Conservation (phyloP, 30 jellyfish, hydroid and myxozoan genomes). For the Aurelia coerulea region DNA sequence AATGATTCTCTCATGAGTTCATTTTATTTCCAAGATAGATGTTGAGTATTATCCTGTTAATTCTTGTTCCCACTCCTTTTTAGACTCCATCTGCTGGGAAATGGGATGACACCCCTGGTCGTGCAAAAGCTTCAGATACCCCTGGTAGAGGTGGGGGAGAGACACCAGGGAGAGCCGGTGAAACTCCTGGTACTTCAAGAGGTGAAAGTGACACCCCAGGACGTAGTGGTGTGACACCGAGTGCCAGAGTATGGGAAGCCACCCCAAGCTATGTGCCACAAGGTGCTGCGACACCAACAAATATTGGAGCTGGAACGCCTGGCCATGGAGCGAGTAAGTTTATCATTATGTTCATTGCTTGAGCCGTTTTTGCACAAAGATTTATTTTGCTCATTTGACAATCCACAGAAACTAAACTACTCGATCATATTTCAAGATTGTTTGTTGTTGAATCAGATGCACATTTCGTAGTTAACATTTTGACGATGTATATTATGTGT, state of each 20-base stretch:
- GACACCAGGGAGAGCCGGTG: slow-evolving; percentile 92
- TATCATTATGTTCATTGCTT: no score
- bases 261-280: slow-evolving; percentile 97
- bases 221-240: slow-evolving; percentile 97
- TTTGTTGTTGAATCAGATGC: no score
- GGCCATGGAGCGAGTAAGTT: slow-evolving; percentile 95
- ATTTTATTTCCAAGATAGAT: no score
- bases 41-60: no score
- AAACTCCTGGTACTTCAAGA: slow-evolving; percentile 86
- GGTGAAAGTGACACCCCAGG: slow-evolving; percentile 98
- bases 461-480: no score
- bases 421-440: no score
- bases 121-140: slow-evolving; percentile 85
- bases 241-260: slow-evolving; percentile 96
- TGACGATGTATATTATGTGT: no score
- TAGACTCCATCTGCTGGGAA: slow-evolving; percentile 93
- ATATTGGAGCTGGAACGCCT: slow-evolving; percentile 89
- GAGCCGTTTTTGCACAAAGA: no score
- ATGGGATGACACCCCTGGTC: slow-evolving; percentile 99
- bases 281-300: slow-evolving; percentile 98
- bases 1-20: no score
- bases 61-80: background rate
- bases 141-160: slow-evolving; percentile 93
- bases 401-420: no score
- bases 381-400: no score